phyloP scores from a whole-genome alignment of 35 echinoderm and acorn worm genomes.

The Ptychodera flava region DNA sequence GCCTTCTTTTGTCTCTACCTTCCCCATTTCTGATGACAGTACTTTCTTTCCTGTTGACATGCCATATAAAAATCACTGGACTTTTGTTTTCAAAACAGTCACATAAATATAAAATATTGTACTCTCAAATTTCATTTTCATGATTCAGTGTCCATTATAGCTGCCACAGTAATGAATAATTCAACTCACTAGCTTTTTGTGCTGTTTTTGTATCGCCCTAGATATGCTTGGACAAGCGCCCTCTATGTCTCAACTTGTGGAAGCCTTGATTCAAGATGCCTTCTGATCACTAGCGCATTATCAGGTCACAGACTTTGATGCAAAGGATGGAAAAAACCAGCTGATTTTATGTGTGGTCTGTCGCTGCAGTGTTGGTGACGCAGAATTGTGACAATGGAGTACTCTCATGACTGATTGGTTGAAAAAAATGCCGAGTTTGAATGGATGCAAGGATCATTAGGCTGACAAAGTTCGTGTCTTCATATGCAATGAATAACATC shows the following conservation, averaged over 20 bases:
- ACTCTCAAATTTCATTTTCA: background rate
- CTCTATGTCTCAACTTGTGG: background rate
- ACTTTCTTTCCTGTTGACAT: background rate
- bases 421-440: background rate
- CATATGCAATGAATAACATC: no score
- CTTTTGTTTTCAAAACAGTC: background rate
- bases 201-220: conserved; percentile 22
- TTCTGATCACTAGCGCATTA: background rate
- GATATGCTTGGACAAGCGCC: conserved; percentile 66
- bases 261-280: background rate
- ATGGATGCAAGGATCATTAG: background rate
- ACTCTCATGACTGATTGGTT: no score
- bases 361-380: no score
- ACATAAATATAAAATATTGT: background rate
- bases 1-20: background rate
- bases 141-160: background rate
- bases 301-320: background rate
- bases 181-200: background rate
- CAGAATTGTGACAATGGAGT: no score
- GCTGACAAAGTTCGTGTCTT: no score
- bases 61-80: background rate
- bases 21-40: no score
- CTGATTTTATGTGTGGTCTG: no score
- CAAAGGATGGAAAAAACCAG: background rate
- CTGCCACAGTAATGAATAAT: background rate